Conservation (phyloP, 2,797 vertebrate species). For the Clarias fuscus region DNA sequence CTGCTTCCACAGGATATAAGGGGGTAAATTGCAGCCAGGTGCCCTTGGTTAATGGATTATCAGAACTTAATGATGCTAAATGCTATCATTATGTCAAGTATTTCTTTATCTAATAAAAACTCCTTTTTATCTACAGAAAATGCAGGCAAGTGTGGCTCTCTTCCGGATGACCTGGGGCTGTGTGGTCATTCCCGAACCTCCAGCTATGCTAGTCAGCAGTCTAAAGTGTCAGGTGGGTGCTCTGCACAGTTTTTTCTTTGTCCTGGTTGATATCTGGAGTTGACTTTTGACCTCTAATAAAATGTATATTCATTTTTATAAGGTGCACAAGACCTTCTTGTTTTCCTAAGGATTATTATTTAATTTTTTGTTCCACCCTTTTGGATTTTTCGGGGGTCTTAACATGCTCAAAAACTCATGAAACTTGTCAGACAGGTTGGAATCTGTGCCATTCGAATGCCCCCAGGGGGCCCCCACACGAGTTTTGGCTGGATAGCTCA, state of each 20-base stretch:
- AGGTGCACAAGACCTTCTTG: neutral
- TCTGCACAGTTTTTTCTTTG: neutral
- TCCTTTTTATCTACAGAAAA: conserved; percentile 71
- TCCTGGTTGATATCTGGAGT: conserved; percentile 15
- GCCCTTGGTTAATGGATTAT: too few relatives aligned
- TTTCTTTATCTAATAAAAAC: conserved; percentile 4
- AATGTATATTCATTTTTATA: neutral
- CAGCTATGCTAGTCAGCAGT: conserved; percentile 96
- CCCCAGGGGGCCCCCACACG: too few relatives aligned
- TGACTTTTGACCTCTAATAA: neutral
- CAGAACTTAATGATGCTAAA: neutral
- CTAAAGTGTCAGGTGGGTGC: conserved; percentile 90
- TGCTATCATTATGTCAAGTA: neutral
- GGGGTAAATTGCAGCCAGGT: too few relatives aligned
- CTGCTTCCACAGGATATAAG: too few relatives aligned
- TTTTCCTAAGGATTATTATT: neutral
- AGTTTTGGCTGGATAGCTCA: too few relatives aligned
- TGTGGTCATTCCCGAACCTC: conserved; percentile 94
- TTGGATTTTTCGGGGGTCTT: too few relatives aligned
- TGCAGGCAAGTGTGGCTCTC: conserved; percentile 84
- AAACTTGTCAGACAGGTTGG: too few relatives aligned
- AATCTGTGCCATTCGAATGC: too few relatives aligned
- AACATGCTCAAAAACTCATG: too few relatives aligned
- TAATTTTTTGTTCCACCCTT: too few relatives aligned
- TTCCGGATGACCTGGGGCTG: conserved; percentile 86